A percentile compares a stretch with the other conserved stretches of the same genome.
phyloP scores from a whole-genome alignment of 2,888 invertebrate genomes.

The Pseudolycoriella hygida region DNA sequence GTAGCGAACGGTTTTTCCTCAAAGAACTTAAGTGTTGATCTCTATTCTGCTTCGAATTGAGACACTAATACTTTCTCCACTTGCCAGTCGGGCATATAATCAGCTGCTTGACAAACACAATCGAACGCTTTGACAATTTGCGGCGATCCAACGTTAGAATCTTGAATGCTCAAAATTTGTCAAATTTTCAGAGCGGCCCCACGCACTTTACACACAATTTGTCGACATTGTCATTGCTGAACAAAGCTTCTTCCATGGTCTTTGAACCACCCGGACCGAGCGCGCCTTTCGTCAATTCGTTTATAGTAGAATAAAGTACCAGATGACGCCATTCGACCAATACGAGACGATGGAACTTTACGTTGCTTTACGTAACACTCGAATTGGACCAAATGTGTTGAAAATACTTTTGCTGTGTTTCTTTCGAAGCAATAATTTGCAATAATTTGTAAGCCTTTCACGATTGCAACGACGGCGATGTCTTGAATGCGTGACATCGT shows the following conservation, averaged over 20 bases:
- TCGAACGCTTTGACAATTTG: conserved; percentile 86
- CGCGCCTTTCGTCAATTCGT: conserved; percentile 73
- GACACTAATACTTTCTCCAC: conserved; percentile 64
- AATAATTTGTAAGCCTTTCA: conserved; percentile 52
- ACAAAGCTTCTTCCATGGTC: conserved; percentile 39
- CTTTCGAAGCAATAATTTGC: conserved; percentile 44
- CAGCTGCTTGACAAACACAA: conserved; percentile 91
- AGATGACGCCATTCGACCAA: conserved; percentile 82
- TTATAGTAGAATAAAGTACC: conserved; percentile 78
- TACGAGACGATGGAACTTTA: too few relatives aligned
- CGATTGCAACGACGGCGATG: conserved; percentile 41
- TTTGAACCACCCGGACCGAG: conserved; percentile 45
- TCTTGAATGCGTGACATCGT: conserved; percentile 48
- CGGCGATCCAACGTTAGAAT: conserved; percentile 77
- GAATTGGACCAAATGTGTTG: conserved; percentile 51
- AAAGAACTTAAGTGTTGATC: too few relatives aligned
- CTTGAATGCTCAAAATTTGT: conserved; percentile 93
- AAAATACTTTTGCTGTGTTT: conserved; percentile 42
- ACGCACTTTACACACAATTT: conserved; percentile 91
- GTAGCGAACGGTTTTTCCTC: conserved; percentile 95
- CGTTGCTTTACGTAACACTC: conserved; percentile 54
- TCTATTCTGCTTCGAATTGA: conserved; percentile 79
- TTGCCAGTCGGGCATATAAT: too few relatives aligned
- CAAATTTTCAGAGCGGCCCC: conserved; percentile 96
- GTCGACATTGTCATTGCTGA: conserved; percentile 64